These are phyloP conservation scores for Harpalus rubripes DNA, from an alignment of 2,888 invertebrate genomes.

Conservation along the genomic window DNA sequence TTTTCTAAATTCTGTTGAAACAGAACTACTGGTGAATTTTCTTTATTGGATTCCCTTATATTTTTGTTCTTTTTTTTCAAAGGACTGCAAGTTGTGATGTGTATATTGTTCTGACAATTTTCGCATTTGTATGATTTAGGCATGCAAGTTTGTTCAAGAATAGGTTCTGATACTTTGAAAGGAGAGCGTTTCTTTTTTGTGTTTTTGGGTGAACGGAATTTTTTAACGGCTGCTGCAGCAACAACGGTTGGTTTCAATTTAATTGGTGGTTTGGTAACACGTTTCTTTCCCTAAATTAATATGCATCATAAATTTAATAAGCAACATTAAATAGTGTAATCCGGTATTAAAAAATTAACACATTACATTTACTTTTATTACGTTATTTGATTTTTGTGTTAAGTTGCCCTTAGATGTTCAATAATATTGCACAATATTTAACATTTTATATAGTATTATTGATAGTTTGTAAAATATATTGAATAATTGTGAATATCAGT, in stretches of 20 bases:
- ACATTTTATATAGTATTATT: too few relatives aligned
- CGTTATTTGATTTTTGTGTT: too few relatives aligned
- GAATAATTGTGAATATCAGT: too few relatives aligned
- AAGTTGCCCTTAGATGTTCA: too few relatives aligned
- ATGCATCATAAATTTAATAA: background rate
- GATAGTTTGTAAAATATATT: too few relatives aligned
- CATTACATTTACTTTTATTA: too few relatives aligned
- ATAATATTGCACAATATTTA: too few relatives aligned
- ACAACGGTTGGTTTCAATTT: constrained; percentile 52
- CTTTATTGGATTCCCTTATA: constrained; percentile 42
- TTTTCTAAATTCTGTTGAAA: constrained; percentile 22
- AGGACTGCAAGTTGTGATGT: constrained; percentile 33
- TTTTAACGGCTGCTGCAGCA: constrained; percentile 39
- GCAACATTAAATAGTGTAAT: background rate
- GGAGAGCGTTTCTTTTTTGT: constrained; percentile 57
- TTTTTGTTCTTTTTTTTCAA: constrained; percentile 22
- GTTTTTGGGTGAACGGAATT: constrained; percentile 47
- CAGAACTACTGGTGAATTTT: constrained; percentile 48
- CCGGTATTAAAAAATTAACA: too few relatives aligned
- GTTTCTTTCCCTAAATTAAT: constrained; percentile 50
- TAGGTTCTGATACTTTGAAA: constrained; percentile 22
- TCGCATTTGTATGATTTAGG: constrained; percentile 27
- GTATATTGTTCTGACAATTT: constrained; percentile 37
- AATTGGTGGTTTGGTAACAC: background rate
- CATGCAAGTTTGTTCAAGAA: background rate